Conservation (phyloP, 2,888 invertebrate genomes). For the Lasioglossum oenotherae region DNA sequence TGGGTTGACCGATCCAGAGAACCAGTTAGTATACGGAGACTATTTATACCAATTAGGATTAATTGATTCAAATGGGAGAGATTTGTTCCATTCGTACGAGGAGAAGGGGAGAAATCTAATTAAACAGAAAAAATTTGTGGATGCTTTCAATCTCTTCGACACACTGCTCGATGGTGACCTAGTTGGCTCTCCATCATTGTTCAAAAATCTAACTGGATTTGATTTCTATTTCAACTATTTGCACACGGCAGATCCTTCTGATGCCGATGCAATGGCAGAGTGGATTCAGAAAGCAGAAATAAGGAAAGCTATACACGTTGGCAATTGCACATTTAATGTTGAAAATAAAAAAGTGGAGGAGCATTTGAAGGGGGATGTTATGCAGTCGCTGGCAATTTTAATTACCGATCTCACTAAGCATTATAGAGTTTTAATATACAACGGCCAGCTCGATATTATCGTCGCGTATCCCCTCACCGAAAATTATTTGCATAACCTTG, state of each 20-base stretch:
- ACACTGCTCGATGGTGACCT: conserved; percentile 89
- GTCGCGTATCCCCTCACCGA: conserved; percentile 94
- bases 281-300: conserved; percentile 88
- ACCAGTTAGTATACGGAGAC: conserved; percentile 91
- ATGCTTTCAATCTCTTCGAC: conserved; percentile 91
- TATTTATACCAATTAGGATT: conserved; percentile 92
- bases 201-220: conserved; percentile 91
- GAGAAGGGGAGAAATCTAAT: conserved; percentile 87
- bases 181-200: conserved; percentile 86
- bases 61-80: conserved; percentile 88
- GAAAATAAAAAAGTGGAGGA: conserved; percentile 88
- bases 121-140: conserved; percentile 87
- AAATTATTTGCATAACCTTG: conserved; percentile 88
- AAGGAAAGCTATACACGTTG: conserved; percentile 93
- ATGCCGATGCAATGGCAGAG: conserved; percentile 86
- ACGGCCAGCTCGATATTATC: conserved; percentile 96
- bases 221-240: conserved; percentile 91
- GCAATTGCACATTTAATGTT: conserved; percentile 90
- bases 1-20: conserved; percentile 91
- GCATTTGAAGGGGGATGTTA: conserved; percentile 90
- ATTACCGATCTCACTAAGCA: conserved; percentile 88
- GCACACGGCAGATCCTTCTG: conserved; percentile 86
- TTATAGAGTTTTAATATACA: conserved; percentile 92
- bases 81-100: conserved; percentile 88
- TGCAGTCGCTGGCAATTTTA: conserved; percentile 92